These are phyloP conservation scores for Pachyrhynchus sulphureomaculatus DNA, from an alignment of 1,140 invertebrate genomes.

Conservation along the genomic window DNA sequence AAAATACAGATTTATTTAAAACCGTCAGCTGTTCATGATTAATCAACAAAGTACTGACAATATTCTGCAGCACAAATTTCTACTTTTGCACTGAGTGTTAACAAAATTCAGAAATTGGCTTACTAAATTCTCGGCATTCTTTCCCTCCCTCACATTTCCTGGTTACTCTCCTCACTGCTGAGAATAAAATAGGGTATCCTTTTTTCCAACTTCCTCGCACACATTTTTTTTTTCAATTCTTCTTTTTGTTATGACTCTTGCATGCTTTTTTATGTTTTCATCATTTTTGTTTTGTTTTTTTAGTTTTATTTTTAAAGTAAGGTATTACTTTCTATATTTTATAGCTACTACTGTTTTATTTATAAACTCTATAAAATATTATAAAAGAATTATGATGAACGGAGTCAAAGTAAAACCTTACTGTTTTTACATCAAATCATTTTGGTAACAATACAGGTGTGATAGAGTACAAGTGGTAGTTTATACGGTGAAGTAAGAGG, in stretches of 20 bases:
- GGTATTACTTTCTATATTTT: no score
- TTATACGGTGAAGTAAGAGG: no score
- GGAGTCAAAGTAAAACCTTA: no score
- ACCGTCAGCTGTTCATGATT: background rate
- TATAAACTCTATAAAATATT: background rate
- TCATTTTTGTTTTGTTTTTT: slow-evolving; percentile 28
- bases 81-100: slow-evolving; percentile 35
- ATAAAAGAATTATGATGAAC: background rate
- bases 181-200: slow-evolving; percentile 40
- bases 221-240: slow-evolving; percentile 33
- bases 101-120: slow-evolving; percentile 21
- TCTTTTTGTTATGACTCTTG: slow-evolving; percentile 36
- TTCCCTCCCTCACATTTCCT: slow-evolving; percentile 5
- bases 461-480: no score
- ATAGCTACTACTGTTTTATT: no score
- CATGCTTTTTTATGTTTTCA: slow-evolving; percentile 37
- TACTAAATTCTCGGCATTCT: slow-evolving; percentile 10
- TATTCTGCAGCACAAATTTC: slow-evolving; percentile 29
- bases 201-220: slow-evolving; percentile 40
- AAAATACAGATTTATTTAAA: background rate
- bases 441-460: no score
- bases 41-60: slow-evolving; percentile 8
- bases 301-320: background rate
- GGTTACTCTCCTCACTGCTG: slow-evolving; percentile 19
- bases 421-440: no score